A percentile compares a stretch with the other conserved stretches of the same genome.
Conservation (phyloP, 2,797 vertebrate genomes). For the Moxostoma hubbsi region DNA sequence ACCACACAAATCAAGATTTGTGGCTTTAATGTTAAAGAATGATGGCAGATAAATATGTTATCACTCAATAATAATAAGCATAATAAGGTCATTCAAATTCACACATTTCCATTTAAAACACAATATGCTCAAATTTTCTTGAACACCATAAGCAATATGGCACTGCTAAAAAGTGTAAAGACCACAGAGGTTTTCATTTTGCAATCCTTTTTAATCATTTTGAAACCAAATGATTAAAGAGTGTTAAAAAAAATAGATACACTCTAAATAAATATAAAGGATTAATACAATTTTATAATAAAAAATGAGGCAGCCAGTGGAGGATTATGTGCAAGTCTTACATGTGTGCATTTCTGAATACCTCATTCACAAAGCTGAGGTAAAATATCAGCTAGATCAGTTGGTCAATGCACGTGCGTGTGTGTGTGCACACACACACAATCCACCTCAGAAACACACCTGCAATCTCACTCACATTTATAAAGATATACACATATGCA, state of each 20-base stretch:
- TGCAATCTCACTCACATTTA: background rate
- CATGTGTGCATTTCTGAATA: slow-evolving; percentile 10
- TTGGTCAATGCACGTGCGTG: background rate
- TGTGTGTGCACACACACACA: background rate
- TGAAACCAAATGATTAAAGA: background rate
- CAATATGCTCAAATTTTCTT: background rate
- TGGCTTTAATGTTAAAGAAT: background rate
- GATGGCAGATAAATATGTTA: background rate
- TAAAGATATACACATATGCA: background rate
- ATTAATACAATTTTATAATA: background rate
- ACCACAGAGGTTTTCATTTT: background rate
- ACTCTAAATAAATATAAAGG: background rate
- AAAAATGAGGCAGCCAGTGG: background rate
- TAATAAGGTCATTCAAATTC: background rate
- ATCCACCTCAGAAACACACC: background rate
- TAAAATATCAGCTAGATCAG: slow-evolving; percentile 24
- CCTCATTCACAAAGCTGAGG: background rate
- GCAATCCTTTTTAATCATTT: no score
- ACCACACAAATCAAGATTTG: background rate
- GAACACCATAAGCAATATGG: background rate
- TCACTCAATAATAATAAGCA: background rate
- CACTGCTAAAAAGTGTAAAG: background rate
- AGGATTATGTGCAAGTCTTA: background rate
- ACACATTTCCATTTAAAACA: background rate
- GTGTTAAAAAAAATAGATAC: background rate